Evolutionary conservation across 1,140 invertebrate genomes (phyloP).

Genomic region (Drosophila nigromelanica): DNA sequence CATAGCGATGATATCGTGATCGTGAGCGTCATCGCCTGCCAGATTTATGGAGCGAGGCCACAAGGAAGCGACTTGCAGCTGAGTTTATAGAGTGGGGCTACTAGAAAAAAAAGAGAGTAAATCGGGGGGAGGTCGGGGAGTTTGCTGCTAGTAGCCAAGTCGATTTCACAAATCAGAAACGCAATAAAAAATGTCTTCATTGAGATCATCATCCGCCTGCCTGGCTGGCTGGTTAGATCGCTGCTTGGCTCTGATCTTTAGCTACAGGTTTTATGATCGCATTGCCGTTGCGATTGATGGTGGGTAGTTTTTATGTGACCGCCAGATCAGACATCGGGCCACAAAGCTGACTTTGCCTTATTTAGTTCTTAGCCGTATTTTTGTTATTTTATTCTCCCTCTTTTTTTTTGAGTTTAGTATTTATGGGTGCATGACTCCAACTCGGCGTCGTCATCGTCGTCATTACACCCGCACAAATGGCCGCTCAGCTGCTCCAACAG

Average conservation of each 20-base stretch:
- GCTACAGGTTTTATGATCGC: slow-evolving; percentile 70
- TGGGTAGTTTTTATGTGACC: slow-evolving; percentile 78
- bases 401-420: slow-evolving; percentile 35
- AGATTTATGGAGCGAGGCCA: slow-evolving; percentile 32
- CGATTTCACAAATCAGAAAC: slow-evolving; percentile 72
- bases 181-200: slow-evolving; percentile 63
- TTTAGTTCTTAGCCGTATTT: slow-evolving; percentile 56
- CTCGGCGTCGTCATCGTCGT: slow-evolving; percentile 26
- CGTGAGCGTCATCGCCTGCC: slow-evolving; percentile 38
- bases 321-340: slow-evolving; percentile 40
- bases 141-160: neutral
- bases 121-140: neutral
- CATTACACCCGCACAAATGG: slow-evolving; percentile 67
- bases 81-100: too few relatives aligned
- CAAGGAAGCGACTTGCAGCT: slow-evolving; percentile 2
- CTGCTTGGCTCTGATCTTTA: slow-evolving; percentile 32
- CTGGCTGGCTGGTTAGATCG: slow-evolving; percentile 1
- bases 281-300: slow-evolving; percentile 61
- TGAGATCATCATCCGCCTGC: slow-evolving; percentile 70
- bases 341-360: slow-evolving; percentile 74
- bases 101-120: slow-evolving; percentile 1
- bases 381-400: slow-evolving; percentile 5
- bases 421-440: slow-evolving; percentile 68
- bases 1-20: slow-evolving; percentile 39
- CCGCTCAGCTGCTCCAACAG: neutral